Evolutionary conservation across 1,140 invertebrate species (phyloP).

Genomic region (Potamilus streckersoni): DNA sequence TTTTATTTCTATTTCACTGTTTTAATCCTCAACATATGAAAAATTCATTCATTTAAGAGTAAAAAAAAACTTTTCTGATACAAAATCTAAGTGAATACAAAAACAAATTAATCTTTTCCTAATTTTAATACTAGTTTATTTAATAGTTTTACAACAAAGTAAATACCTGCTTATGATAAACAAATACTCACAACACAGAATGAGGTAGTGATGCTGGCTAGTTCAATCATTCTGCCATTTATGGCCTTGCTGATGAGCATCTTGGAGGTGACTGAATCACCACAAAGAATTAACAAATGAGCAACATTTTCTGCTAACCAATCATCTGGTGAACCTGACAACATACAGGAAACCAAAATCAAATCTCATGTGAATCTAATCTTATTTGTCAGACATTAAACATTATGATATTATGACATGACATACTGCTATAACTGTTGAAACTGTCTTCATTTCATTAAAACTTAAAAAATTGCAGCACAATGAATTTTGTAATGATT

Average conservation of each 20-base stretch:
- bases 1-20: too few species aligned
- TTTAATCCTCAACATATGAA: too few species aligned
- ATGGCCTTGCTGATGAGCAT: conserved; percentile 65
- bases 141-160: neutral
- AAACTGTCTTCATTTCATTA: too few species aligned
- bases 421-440: too few species aligned
- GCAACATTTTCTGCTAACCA: conserved; percentile 66
- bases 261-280: conserved; percentile 61
- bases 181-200: conserved; percentile 59
- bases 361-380: neutral
- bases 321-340: conserved; percentile 64
- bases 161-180: neutral
- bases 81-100: neutral
- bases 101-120: neutral
- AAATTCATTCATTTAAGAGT: neutral
- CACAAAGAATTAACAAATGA: conserved; percentile 60
- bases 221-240: conserved; percentile 62
- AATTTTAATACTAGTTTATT: neutral
- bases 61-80: neutral
- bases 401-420: conserved; percentile 3
- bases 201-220: conserved; percentile 60
- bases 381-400: neutral
- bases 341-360: neutral
- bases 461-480: too few species aligned
- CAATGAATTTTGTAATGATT: too few species aligned